Percentiles rank a stretch among this genome's conserved stretches.
These are phyloP conservation scores for Pheosia tremula DNA, from an alignment of 2,888 invertebrate species.

Conservation along the genomic window DNA sequence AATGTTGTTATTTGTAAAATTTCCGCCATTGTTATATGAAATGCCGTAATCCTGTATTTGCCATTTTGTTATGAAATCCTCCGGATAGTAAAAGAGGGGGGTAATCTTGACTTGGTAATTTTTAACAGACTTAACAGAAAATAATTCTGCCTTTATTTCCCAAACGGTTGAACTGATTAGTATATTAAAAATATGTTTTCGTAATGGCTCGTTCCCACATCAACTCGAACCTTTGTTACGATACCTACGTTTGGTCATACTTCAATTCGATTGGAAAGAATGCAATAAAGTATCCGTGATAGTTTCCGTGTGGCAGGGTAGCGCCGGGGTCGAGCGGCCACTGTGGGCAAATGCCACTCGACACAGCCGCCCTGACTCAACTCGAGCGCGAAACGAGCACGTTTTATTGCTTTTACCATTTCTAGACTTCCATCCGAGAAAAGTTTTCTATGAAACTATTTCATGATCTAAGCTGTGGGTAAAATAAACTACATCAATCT, in stretches of 20 bases:
- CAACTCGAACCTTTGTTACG: not conserved
- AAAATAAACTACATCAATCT: too few species aligned
- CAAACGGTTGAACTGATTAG: too few species aligned
- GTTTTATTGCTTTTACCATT: conserved; percentile 22
- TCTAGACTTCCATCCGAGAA: conserved; percentile 6
- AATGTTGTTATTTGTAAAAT: not conserved
- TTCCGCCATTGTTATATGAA: too few species aligned
- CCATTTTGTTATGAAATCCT: too few species aligned
- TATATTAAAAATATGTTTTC: not conserved
- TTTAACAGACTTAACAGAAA: too few species aligned
- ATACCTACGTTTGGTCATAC: not conserved
- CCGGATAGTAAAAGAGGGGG: too few species aligned
- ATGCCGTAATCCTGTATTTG: too few species aligned
- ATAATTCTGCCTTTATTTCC: too few species aligned
- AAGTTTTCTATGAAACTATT: not conserved
- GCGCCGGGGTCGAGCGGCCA: conserved; percentile 5
- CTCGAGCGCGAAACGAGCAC: conserved; percentile 15
- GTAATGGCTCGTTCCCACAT: not conserved
- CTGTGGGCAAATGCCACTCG: conserved; percentile 14
- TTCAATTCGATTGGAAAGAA: conserved; percentile 8
- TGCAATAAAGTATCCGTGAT: conserved; percentile 23
- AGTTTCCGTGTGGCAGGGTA: conserved; percentile 19
- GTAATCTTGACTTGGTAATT: too few species aligned
- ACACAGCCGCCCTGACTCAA: conserved; percentile 20
- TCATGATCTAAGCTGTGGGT: not conserved